Evolutionary conservation across 2,797 vertebrate species (phyloP), one percentile per base, ranked within the genome.

Genomic region (Lepus townsendii): DNA sequence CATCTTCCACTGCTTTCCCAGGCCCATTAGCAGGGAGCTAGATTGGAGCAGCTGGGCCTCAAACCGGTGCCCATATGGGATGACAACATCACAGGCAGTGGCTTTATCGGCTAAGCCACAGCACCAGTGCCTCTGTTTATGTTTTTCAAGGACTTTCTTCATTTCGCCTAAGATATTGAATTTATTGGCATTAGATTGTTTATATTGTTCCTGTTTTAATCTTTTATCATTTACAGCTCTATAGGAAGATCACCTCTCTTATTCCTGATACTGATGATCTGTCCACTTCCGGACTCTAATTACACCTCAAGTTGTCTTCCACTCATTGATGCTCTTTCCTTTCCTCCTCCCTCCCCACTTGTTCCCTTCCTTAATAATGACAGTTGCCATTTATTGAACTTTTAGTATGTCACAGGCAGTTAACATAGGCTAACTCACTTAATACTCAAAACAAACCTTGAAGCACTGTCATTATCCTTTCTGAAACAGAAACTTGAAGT

Each of bases 361-460:
- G 54, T 6, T 42, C 83, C 47, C n/a, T 35, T 77, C 11, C 12
- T 72, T 3, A 68, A 26, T n/a, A 80, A 30, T 47, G 68, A 75
- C 69, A 73, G 32, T 38, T 68, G 62, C 22, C 3, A 47, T 69
- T 63, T 78, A 66, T 17, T 65, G 54, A 88, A 83, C 5, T 4
- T 75, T 87, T 83, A 32, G 2, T 71, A 35, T 80, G 50, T 63
- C 90, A 85, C 5, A 30, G 7, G 5, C 22, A 27, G 27, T 69
- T 60, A 75, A 85, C n/a, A 52, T 75, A 80, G 30, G 42, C 13
- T 86, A 35, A 76, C 20, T 75, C 13, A 27, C 69, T 75, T 85
- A 38, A 76, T 82, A 80, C 62, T 62, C 12, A 90, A 79, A 88
- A 78, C 4, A 91, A 95, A 88, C 7, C 7, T 93, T 73, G 90